Percentiles rank a stretch among this genome's conserved stretches.
Conservation (phyloP, 2,113 vertebrate species). For the Petrocephalus microphthalmus region DNA sequence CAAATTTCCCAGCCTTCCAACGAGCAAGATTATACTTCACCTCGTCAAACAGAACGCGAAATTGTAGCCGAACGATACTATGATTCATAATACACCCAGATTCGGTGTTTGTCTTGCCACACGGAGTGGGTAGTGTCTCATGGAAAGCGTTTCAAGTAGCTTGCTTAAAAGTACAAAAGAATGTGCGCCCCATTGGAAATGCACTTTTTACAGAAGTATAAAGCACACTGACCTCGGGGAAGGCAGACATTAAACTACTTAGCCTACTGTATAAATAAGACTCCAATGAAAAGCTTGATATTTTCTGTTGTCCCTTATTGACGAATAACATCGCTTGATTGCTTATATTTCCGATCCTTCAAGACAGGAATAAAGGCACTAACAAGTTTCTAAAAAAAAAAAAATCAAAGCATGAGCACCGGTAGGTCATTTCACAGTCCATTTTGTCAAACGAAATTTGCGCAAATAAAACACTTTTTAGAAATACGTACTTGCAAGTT, state of each 20-base stretch:
- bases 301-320: not conserved
- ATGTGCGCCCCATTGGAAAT: not conserved
- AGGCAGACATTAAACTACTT: not conserved
- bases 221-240: not conserved
- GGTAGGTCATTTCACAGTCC: not conserved
- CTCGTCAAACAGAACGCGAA: not conserved
- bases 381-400: not conserved
- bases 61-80: not conserved
- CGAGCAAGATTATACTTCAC: not conserved
- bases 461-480: not conserved
- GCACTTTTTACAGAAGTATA: not conserved
- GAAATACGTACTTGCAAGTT: not conserved
- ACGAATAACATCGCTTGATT: too few species aligned
- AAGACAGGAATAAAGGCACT: not conserved
- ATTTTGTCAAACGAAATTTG: not conserved
- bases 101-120: not conserved
- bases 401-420: not conserved
- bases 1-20: conserved; percentile 1
- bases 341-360: not conserved
- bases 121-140: not conserved
- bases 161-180: not conserved
- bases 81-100: not conserved
- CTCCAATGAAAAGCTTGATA: not conserved
- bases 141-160: not conserved
- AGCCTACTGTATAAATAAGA: not conserved